These are phyloP conservation scores for Toxonevra muliebris DNA, from an alignment of 2,888 invertebrate genomes.

Conservation along the genomic window DNA sequence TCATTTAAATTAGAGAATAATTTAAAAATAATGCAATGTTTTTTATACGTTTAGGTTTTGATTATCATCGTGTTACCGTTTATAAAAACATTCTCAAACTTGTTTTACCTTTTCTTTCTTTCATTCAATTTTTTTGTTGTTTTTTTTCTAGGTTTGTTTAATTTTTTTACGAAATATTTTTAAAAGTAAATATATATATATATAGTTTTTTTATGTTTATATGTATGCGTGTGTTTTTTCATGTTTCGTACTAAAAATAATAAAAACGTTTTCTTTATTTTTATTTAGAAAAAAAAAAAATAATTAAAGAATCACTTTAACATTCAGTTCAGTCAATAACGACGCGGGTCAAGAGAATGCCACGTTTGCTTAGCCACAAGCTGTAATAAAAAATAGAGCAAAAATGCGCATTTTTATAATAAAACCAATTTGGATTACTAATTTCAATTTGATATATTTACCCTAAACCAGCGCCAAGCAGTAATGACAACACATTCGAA, in stretches of 20 bases:
- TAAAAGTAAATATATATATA: too few species aligned
- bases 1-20: neutral
- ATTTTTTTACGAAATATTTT: too few species aligned
- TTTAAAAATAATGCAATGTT: too few species aligned
- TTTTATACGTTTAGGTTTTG: too few species aligned
- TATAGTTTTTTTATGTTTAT: constrained; percentile 21
- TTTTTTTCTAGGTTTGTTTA: too few species aligned
- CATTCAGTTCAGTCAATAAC: constrained; percentile 60
- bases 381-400: constrained; percentile 63
- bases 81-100: too few species aligned
- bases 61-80: too few species aligned
- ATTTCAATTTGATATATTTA: constrained; percentile 64
- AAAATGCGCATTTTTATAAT: neutral
- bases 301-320: constrained; percentile 39
- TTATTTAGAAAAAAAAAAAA: constrained; percentile 19
- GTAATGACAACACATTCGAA: constrained; percentile 87
- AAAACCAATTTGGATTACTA: neutral
- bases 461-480: constrained; percentile 94
- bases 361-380: constrained; percentile 73
- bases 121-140: too few species aligned
- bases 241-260: neutral
- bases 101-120: too few species aligned
- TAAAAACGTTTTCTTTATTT: constrained; percentile 10
- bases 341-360: constrained; percentile 63
- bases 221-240: constrained; percentile 7